Percentiles rank a stretch among this genome's conserved stretches.
These are phyloP conservation scores for Archocentrus centrarchus DNA, from an alignment of 2,113 vertebrate genomes.

Conservation along the genomic window DNA sequence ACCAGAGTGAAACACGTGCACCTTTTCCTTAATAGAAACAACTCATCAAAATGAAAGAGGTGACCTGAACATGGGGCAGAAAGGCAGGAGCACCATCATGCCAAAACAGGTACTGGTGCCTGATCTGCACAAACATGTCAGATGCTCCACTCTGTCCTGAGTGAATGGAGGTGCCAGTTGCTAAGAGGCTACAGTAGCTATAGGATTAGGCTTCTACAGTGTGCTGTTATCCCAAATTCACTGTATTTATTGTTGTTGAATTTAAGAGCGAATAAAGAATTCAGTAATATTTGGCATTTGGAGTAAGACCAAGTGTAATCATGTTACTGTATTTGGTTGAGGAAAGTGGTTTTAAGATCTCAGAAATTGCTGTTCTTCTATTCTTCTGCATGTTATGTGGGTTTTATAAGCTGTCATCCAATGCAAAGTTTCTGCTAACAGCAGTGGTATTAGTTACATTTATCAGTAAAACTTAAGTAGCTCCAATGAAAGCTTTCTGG, in stretches of 20 bases:
- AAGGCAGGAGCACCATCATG: neutral
- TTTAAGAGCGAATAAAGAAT: neutral
- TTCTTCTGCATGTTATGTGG: neutral
- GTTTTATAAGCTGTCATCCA: neutral
- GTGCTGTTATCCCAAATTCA: neutral
- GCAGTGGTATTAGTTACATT: neutral
- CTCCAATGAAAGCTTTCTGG: neutral
- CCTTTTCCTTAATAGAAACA: neutral
- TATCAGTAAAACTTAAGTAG: neutral
- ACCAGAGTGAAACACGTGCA: too few relatives aligned
- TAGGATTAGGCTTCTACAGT: neutral
- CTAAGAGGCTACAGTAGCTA: neutral
- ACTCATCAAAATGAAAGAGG: neutral
- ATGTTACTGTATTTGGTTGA: slow-evolving; percentile 8
- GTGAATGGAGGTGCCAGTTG: neutral
- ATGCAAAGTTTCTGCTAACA: neutral
- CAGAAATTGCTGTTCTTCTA: neutral
- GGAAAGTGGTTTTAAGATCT: neutral
- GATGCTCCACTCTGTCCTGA: neutral
- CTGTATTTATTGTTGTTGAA: neutral
- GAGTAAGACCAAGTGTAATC: neutral
- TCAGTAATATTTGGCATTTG: neutral
- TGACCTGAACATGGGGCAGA: slow-evolving; percentile 1
- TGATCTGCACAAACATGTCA: slow-evolving; percentile 13
- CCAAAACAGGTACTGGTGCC: neutral